Conservation (phyloP, 53 echinoderm and acorn worm genomes). For the Echinarachnius parma region DNA sequence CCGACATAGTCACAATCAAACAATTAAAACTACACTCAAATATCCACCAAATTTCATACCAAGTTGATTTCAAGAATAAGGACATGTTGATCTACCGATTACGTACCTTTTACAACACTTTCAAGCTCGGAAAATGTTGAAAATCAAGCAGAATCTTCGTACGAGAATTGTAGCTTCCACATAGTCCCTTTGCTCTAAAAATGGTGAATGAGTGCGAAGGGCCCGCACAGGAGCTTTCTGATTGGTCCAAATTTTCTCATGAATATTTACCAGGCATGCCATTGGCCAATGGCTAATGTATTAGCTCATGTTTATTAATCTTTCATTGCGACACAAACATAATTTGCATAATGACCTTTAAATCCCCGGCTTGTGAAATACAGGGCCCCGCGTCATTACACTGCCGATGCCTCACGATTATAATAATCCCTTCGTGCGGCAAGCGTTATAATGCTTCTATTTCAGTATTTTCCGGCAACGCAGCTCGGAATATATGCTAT, state of each 20-base stretch:
- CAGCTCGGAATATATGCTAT: too few relatives aligned
- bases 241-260: conserved; percentile 62
- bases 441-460: neutral
- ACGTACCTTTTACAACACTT: conserved; percentile 3
- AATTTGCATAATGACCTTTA: conserved; percentile 44
- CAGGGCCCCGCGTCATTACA: neutral
- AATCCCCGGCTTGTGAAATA: neutral
- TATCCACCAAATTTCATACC: neutral
- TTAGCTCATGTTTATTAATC: conserved; percentile 25
- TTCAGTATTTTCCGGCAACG: too few relatives aligned
- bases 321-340: conserved; percentile 37
- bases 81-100: neutral
- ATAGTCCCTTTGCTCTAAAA: conserved; percentile 49
- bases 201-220: conserved; percentile 95
- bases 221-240: conserved; percentile 21
- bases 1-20: conserved; percentile 19
- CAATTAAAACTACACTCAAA: conserved; percentile 2
- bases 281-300: conserved; percentile 8
- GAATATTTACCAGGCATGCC: conserved; percentile 31
- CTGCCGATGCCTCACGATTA: neutral
- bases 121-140: conserved; percentile 3
- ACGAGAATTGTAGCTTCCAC: conserved; percentile 15
- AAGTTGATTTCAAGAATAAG: neutral
- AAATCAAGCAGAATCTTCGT: conserved; percentile 15
- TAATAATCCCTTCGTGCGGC: neutral